Base-by-base conservation (phyloP, 35 echinoderm and acorn worm species). In the Strongylocentrotus purpuratus region DNA sequence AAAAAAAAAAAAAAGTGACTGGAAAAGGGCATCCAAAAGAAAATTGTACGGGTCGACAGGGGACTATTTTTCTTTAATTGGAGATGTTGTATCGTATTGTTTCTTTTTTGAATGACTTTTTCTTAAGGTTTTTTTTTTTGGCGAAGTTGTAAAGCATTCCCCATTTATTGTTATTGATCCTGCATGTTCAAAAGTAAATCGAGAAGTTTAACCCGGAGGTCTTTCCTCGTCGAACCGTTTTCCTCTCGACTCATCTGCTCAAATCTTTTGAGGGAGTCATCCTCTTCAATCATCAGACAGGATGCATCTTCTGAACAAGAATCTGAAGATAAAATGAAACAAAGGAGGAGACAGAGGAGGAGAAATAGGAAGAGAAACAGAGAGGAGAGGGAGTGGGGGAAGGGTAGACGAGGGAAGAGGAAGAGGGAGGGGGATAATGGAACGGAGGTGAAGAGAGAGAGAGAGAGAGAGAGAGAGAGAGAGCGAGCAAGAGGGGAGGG, bases 161-260 rank as follows among this genome's bases (percentile, higher is more conserved):
- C 20, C 20, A n/a, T 31, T 78, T 25, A 78, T 45, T 89, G 87
- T 89, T 89, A 89, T 89, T 89, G 87, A 89, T 89, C 87, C 32
- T 89, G 87, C 87, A 89, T 89, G 45, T 89, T 89, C 33, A 89
- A 46, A 89, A 89, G 87, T 89, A 89, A 89, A 89, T 89, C 87
- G 45, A 89, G 87, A 89, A 89, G 87, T 89, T 89, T 89, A 89
- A 89, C 87, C 45, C 87, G 87, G 11, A 89, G 45, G 20, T 89
- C 87, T 89, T 89, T 89, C 87, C 87, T 89, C 33, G 87, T 89
- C 33, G 87, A 89, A 13, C 33, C 87, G 87, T 17, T 45, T 20
- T 89, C 87, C 87, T 89, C 87, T 28, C 87, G 87, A 41, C 87
- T 89, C 87, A 89, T 45, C 32, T 89, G 33, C 33, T 46, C 87